Evolutionary conservation across 2,888 invertebrate genomes (phyloP).

Genomic region (Morinoia aosen): DNA sequence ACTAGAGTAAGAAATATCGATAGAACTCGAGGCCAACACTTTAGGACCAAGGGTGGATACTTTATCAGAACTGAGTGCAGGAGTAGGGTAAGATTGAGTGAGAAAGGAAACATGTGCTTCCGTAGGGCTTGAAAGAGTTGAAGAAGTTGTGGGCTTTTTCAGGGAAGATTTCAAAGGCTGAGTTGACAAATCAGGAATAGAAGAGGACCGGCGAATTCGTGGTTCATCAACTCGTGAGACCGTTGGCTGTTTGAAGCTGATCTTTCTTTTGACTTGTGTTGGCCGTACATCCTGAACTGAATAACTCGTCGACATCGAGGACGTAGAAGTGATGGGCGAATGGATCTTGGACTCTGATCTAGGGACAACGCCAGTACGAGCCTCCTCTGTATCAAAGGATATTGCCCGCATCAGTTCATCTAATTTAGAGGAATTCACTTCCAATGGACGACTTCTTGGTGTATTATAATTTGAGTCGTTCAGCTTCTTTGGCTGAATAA

Average conservation of each 20-base stretch:
- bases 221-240: background rate
- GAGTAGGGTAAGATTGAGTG: background rate
- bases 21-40: background rate
- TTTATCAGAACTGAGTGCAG: background rate
- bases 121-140: background rate
- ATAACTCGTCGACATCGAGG: background rate
- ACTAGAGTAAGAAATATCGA: background rate
- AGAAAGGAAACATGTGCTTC: background rate
- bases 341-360: background rate
- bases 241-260: conserved; percentile 35
- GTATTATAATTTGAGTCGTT: background rate
- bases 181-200: conserved; percentile 35
- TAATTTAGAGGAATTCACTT: background rate
- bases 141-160: background rate
- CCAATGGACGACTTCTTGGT: background rate
- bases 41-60: background rate
- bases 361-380: background rate
- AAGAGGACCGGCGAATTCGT: background rate
- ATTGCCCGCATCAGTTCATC: background rate
- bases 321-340: background rate
- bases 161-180: conserved; percentile 49
- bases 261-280: conserved; percentile 8
- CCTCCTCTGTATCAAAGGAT: background rate
- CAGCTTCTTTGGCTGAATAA: background rate
- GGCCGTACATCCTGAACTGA: background rate